Conservation (phyloP, 2,888 invertebrate genomes). For the Drosophila lutescens region DNA sequence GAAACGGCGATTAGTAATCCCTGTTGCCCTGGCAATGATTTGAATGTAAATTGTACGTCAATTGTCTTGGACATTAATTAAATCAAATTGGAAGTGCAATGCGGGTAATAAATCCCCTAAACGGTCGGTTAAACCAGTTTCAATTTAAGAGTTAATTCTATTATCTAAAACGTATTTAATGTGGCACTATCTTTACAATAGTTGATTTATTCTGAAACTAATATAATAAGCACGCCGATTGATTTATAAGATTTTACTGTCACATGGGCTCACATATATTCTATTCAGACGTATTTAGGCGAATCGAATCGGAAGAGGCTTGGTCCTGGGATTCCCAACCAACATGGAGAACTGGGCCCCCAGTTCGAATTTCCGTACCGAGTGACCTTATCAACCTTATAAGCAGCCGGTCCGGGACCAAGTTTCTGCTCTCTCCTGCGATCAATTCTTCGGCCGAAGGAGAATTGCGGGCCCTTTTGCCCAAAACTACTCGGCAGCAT, state of each 20-base stretch:
- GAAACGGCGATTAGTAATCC: slow-evolving; percentile 9
- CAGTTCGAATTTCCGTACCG: slow-evolving; percentile 51
- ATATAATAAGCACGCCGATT: background rate
- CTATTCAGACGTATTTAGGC: too few relatives aligned
- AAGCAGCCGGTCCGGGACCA: slow-evolving; percentile 63
- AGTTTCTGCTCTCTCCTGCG: slow-evolving; percentile 19
- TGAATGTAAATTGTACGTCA: slow-evolving; percentile 10
- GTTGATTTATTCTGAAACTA: too few relatives aligned
- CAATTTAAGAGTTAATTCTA: background rate
- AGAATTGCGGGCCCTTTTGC: slow-evolving; percentile 49
- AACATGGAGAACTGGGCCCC: slow-evolving; percentile 55
- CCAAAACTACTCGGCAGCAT: slow-evolving; percentile 61
- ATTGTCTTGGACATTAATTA: slow-evolving; percentile 14
- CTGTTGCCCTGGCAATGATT: slow-evolving; percentile 17
- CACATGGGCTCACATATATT: background rate
- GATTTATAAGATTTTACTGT: background rate
- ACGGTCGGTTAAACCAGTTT: background rate
- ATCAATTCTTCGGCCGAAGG: slow-evolving; percentile 47
- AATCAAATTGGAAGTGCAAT: slow-evolving; percentile 3
- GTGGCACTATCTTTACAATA: too few relatives aligned
- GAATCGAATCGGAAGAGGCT: slow-evolving; percentile 18
- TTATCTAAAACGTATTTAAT: too few relatives aligned
- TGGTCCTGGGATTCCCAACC: slow-evolving; percentile 17
- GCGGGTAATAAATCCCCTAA: too few relatives aligned
- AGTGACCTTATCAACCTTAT: slow-evolving; percentile 59